A percentile compares a stretch with the other conserved stretches of the same genome.
Conservation (phyloP, 2,888 invertebrate species). For the Conus canariensis region DNA sequence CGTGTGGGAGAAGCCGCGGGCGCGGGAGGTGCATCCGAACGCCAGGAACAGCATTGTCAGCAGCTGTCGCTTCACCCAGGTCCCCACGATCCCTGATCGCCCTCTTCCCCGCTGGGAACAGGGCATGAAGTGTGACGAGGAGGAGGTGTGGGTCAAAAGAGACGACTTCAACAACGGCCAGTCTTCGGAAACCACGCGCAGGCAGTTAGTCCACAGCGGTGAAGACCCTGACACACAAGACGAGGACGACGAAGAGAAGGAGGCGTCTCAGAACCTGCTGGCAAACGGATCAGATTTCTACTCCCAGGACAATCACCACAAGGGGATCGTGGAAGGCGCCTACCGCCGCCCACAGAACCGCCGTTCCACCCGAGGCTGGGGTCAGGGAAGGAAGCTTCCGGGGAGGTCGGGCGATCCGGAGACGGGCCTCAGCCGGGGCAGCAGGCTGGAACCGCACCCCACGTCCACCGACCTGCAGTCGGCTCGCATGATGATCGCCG, state of each 20-base stretch:
- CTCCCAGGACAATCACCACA: not conserved
- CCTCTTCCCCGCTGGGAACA: not conserved
- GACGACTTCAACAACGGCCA: not conserved
- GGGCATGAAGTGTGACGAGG: not conserved
- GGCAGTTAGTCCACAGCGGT: not conserved
- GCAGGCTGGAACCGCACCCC: conserved; percentile 39
- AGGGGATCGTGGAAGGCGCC: not conserved
- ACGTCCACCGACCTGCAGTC: conserved; percentile 27
- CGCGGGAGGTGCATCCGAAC: conserved; percentile 23
- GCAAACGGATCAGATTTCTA: not conserved
- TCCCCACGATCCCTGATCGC: not conserved
- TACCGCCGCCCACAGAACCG: not conserved
- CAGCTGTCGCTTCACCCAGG: not conserved
- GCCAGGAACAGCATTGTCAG: conserved; percentile 34
- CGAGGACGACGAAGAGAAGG: not conserved
- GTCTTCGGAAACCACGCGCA: not conserved
- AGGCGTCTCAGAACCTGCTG: conserved; percentile 26
- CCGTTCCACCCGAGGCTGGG: not conserved
- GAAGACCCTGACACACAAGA: not conserved
- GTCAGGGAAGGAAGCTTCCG: too few species aligned
- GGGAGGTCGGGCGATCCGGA: not conserved
- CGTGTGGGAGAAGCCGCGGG: not conserved
- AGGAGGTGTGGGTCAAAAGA: conserved; percentile 35
- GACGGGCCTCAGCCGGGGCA: not conserved
- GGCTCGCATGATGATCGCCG: conserved; percentile 69